Percentiles rank a stretch among this genome's conserved stretches.
Conservation (phyloP, 2,113 vertebrate species). For the Nothoprocta pentlandii region DNA sequence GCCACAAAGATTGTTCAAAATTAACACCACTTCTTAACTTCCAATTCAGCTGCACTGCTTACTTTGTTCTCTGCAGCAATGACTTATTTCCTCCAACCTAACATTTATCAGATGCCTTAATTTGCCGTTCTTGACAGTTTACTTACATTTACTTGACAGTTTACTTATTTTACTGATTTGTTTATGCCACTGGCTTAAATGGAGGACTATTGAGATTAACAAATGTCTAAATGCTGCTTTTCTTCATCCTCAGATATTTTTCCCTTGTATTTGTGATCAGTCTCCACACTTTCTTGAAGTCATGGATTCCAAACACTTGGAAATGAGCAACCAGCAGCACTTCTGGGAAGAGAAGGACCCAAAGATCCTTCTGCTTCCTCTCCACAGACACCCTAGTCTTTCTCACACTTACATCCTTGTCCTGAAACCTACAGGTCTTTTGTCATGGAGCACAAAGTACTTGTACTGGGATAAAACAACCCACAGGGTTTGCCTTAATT, state of each 20-base stretch:
- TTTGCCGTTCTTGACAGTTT: not conserved
- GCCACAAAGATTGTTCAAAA: not conserved
- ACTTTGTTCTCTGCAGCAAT: not conserved
- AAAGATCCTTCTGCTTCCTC: not conserved
- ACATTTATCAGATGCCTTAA: not conserved
- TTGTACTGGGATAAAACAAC: not conserved
- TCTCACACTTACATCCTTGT: not conserved
- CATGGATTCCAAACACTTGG: not conserved
- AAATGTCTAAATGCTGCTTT: not conserved
- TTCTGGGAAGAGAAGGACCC: not conserved
- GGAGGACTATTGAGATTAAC: not conserved
- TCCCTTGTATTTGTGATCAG: not conserved
- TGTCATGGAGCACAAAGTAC: not conserved
- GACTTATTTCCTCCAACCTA: not conserved
- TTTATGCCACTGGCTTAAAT: conserved; percentile 13
- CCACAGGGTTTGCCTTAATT: not conserved
- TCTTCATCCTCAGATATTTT: not conserved
- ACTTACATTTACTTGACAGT: not conserved
- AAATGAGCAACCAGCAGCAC: accelerated
- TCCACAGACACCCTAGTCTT: not conserved
- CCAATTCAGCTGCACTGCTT: not conserved
- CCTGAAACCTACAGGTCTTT: not conserved
- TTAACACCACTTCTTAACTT: not conserved
- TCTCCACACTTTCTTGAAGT: not conserved
- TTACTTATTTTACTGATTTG: no score